Base-by-base conservation (phyloP, 2,113 vertebrate genomes). In the Tetrao urogallus region DNA sequence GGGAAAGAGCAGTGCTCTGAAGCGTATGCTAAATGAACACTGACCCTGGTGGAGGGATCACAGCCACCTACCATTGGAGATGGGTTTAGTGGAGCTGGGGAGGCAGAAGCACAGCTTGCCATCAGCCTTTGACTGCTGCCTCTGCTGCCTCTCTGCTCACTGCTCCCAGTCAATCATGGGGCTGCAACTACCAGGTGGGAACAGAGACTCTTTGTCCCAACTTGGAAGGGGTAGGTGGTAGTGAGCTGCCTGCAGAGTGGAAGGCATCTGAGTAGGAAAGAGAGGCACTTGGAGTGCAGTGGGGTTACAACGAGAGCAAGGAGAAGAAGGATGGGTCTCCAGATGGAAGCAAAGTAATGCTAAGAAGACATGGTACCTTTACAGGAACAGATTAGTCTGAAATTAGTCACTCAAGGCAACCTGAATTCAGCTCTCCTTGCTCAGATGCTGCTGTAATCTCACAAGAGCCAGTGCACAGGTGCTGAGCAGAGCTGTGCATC, bases 151-250 rank as follows among this genome's bases (percentile, higher is more conserved):
- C 24, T 19, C 54, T 58, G 43, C 78, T 72, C 0, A 18, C 43
- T 0, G 0, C 28, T 76, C 84, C 45, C 0, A 0, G n/a, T 10
- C 0, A 0, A 52, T 13, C 65, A 2, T 0, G 6, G 28, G 27
- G 61, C 70, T 84, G 77, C 52, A 60, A 61, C 77, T 69, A 8
- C 71, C 48, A 36, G 4, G 9, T 4, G 13, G 24, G 24, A 25
- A 36, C 15, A 27, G 15, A 25, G 9, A 38, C 60, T 34, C 24
- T 17, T 17, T 38, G 15, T 25, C 34, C 56, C 30, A 54, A 15
- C 60, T 73, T 42, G 57, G 77, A 71, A 17, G 56, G 50, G 50
- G 22, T n/a, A 28, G 40, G 65, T 48, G 60, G 27, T 65, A 28
- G n/a, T 32, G 34, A 92, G 48, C 88, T 16, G 38, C 16, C 58